A percentile compares a stretch with the other conserved stretches of the same genome.
Evolutionary conservation across 2,888 invertebrate species (phyloP).

Genomic region (Microctonus hyperodae): DNA sequence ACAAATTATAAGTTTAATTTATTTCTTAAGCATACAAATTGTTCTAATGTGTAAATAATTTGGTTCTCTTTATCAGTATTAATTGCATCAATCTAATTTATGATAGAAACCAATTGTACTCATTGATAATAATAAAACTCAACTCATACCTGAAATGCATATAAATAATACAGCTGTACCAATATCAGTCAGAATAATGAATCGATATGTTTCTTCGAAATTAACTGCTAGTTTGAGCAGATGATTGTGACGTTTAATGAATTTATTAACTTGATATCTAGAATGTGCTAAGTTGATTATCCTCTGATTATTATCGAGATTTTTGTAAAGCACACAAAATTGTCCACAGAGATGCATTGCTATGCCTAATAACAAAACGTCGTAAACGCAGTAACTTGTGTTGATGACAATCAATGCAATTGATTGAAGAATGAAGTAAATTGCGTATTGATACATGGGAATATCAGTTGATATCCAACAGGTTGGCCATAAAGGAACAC

Average conservation of each 20-base stretch:
- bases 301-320: neutral
- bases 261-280: neutral
- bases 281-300: neutral
- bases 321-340: conserved; percentile 9
- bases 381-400: conserved; percentile 13
- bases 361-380: conserved; percentile 26
- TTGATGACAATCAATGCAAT: conserved; percentile 16
- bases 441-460: neutral
- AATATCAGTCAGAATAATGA: neutral
- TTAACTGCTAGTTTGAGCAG: neutral
- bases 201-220: neutral
- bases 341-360: conserved; percentile 31
- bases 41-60: too few relatives aligned
- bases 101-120: too few relatives aligned
- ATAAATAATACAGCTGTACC: neutral
- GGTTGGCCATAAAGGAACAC: conserved; percentile 24
- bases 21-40: too few relatives aligned
- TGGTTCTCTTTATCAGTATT: too few relatives aligned
- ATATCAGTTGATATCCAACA: conserved; percentile 17
- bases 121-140: too few relatives aligned
- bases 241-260: neutral
- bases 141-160: neutral
- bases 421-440: conserved; percentile 20
- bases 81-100: too few relatives aligned
- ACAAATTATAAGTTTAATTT: too few relatives aligned